These are phyloP conservation scores for Ariolimax columbianus DNA, from an alignment of 2,888 invertebrate genomes.

Conservation along the genomic window DNA sequence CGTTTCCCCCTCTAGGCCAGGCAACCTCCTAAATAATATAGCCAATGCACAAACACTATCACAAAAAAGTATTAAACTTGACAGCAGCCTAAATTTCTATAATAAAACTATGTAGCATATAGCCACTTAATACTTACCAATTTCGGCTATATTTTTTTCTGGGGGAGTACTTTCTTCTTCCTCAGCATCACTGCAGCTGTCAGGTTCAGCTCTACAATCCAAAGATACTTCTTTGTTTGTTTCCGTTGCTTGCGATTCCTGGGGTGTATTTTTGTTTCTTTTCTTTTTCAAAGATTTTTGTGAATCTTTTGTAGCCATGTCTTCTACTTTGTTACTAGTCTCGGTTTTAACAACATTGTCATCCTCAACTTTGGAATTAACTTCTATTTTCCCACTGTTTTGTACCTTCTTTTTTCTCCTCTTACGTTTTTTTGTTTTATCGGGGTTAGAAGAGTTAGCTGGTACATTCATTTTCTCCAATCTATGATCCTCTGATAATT, in stretches of 20 bases:
- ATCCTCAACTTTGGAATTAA: neutral
- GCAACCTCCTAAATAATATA: too few species aligned
- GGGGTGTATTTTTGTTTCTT: conserved; percentile 34
- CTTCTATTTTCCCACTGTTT: neutral
- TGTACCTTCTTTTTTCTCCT: conserved; percentile 1
- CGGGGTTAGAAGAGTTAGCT: neutral
- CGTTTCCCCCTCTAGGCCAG: too few species aligned
- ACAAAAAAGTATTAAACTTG: too few species aligned
- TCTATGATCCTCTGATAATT: neutral
- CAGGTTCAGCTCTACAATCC: conserved; percentile 21
- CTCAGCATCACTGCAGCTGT: conserved; percentile 5
- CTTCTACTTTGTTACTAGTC: neutral
- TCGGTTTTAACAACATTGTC: neutral
- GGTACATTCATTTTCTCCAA: neutral
- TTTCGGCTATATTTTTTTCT: neutral
- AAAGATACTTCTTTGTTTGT: neutral
- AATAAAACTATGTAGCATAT: neutral
- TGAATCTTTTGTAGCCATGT: neutral
- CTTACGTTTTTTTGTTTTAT: neutral
- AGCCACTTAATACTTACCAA: neutral
- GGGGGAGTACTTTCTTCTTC: neutral
- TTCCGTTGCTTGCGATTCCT: neutral
- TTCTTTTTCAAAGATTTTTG: conserved; percentile 18
- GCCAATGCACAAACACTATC: too few species aligned
- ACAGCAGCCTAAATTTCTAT: too few species aligned